These are phyloP conservation scores for Eulemur rubriventer DNA, from an alignment of 2,797 vertebrate genomes.

Conservation along the genomic window DNA sequence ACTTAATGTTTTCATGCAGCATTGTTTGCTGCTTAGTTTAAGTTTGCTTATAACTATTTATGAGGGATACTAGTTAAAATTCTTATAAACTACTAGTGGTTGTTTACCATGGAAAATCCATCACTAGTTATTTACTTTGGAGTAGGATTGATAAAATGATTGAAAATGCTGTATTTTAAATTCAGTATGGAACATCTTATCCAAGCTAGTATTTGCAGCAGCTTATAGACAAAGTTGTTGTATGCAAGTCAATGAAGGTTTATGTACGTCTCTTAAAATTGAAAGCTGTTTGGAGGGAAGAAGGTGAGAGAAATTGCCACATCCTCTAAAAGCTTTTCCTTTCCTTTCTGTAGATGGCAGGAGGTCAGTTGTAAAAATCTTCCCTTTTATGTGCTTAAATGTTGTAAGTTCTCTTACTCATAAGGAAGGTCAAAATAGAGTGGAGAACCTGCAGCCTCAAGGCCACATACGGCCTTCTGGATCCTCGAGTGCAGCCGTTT, in stretches of 20 bases:
- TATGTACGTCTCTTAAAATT: neutral
- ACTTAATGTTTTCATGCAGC: neutral
- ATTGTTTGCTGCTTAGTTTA: neutral
- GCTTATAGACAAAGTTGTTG: neutral
- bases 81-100: neutral
- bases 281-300: neutral
- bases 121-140: neutral
- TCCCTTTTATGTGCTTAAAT: neutral
- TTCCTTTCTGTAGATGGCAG: neutral
- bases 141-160: neutral
- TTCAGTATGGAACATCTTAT: neutral
- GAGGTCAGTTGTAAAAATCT: neutral
- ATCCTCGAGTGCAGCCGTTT: neutral
- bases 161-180: slow-evolving; percentile 26
- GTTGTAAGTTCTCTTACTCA: neutral
- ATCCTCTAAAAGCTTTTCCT: neutral
- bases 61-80: neutral
- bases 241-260: neutral
- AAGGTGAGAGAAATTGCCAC: neutral
- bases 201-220: neutral
- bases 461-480: neutral
- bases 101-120: neutral
- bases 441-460: neutral
- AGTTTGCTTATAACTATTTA: neutral
- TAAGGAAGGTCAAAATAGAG: neutral